Base-by-base conservation (phyloP, 2,888 invertebrate species). In the Rotaria magnacalcarata region DNA sequence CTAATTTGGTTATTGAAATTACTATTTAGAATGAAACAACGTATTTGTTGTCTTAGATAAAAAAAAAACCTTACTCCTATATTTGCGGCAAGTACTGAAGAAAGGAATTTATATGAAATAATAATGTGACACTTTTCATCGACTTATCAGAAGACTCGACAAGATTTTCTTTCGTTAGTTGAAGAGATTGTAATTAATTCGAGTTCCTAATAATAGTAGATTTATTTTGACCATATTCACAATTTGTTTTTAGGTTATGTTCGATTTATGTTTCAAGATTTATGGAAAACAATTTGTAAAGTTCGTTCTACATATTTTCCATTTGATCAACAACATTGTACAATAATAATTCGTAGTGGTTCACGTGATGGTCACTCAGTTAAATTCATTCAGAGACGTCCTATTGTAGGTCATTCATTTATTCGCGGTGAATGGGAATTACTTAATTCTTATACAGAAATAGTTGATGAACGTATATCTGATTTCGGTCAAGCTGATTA, bases 341-440 rank as follows among this genome's bases (percentile, higher is more conserved):
- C 86, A 34, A 74, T 86, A 34, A 86, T 80, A 14, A 74, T 86
- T 58, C 86, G 86, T 24, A 85, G 85, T 52, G 85, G 85, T 7
- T 85, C 86, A 56, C 74, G 75, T 56, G 86, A 86, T 54, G 85
- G 58, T 54, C 52, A 80, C 54, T 75, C 74, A 75, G 41, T 86
- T 27, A 52, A 84, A 27, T 56, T 86, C 21, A 75, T 84, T 47
- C 85, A 84, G 47, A 47, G 86, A 54, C 80, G 80, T 80, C 47
- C 47, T 24, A 24, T 80, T n/a, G 47, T 47, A 43, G 24, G 47
- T 47, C 80, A n/a, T 80, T n/a, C 43, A 80, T 84, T 56, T 52
- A 86, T 86, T 34, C 75, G 84, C n/a, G 85, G 85, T 19, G 86
- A 86, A 86, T 86, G 86, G 86, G 85, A 85, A 50, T 75, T 86